Base-by-base conservation (phyloP, 2,888 invertebrate species). In the Lasioglossum figueresi region DNA sequence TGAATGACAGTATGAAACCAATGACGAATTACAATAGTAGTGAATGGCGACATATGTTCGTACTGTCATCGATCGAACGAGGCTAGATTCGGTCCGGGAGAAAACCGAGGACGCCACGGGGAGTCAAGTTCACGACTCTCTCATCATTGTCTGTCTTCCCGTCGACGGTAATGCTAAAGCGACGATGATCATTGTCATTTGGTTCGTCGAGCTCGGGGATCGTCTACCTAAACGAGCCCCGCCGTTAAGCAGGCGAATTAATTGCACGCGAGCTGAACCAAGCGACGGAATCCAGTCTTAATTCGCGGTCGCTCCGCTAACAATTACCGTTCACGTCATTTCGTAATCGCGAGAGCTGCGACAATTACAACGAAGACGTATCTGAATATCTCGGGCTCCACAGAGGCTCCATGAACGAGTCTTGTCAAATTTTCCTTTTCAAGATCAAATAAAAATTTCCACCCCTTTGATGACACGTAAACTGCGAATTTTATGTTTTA, bases 121-220 rank as follows among this genome's bases (percentile, higher is more conserved):
- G 70, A 89, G 83, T 92, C 93, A 93, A 93, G 93, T 93, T 93
- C 93, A 93, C 90, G 87, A 88, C 91, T 92, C 85, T 93, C 93
- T 89, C 93, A 93, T 93, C 92, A 93, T 93, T 93, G 93, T 93
- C 86, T 80, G 76, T 68, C 84, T 56, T 76, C 66, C 16, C 56
- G 40, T 68, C 48, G 59, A 73, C 78, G 86, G 88, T 86, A 82
- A 86, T 84, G 70, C 77, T 84, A 71, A 87, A 48, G 34, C 72
- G 31, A 80, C 79, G 76, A 87, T 75, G 84, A 88, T 83, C 79
- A 72, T 87, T 88, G 83, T 87, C 76, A 80, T 85, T 84, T 59
- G 27, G 31, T 16, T 23, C 23, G 52, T 52, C 52, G 19, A 27
- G 19, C 48, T 19, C 52, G 19, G 16, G 59, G 14, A n/a, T 70